A percentile compares a stretch with the other conserved stretches of the same genome.
Evolutionary conservation across 2,797 vertebrate genomes (phyloP).

Genomic region (Xiphorhynchus erythropygius): DNA sequence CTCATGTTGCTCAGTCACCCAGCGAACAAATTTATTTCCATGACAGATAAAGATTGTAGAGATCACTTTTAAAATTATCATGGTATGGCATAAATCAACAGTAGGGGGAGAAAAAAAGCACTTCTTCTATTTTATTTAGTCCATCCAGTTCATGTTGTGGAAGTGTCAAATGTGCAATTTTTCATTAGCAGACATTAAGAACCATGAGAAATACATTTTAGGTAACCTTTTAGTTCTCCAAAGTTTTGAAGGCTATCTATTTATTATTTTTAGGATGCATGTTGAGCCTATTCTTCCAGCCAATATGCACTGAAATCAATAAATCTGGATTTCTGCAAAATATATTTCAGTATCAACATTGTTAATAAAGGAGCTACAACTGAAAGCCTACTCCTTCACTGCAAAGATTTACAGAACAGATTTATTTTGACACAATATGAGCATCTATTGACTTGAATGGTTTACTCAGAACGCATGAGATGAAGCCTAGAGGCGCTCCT

Average conservation of each 20-base stretch:
- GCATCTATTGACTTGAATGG: background rate
- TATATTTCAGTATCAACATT: background rate
- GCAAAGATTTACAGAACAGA: background rate
- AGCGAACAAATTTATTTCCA: conserved; percentile 72
- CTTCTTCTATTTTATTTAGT: conserved; percentile 58
- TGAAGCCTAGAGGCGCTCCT: background rate
- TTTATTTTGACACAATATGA: background rate
- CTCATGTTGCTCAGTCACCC: conserved; percentile 69
- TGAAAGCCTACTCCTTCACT: background rate
- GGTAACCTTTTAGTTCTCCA: background rate
- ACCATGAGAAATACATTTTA: background rate
- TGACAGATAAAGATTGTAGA: conserved; percentile 68
- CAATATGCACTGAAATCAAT: background rate
- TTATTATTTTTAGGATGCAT: background rate
- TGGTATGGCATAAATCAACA: conserved; percentile 54
- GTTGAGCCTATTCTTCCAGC: background rate
- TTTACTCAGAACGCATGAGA: background rate
- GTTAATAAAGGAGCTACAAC: background rate
- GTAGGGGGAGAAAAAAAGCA: background rate
- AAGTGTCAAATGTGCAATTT: background rate
- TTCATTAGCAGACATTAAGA: conserved; percentile 59
- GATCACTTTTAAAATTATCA: conserved; percentile 70
- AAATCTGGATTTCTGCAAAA: conserved; percentile 3
- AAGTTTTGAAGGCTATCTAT: background rate
- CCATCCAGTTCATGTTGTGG: background rate